phyloP scores from a whole-genome alignment of 1,140 invertebrate genomes.

The Calliphora vicina region DNA sequence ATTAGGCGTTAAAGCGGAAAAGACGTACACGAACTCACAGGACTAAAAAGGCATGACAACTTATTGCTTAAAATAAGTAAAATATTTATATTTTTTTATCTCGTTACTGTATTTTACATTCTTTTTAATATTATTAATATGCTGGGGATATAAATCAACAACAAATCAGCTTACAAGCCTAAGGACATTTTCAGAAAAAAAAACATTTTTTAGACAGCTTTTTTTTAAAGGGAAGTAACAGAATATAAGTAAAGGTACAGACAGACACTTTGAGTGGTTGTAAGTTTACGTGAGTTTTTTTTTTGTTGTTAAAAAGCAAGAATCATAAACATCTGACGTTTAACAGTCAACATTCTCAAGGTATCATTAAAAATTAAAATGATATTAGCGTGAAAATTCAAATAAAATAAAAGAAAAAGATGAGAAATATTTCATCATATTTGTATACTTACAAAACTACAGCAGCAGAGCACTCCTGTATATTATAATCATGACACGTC shows the following conservation, averaged over 20 bases:
- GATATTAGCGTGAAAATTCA: background rate
- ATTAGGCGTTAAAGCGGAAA: background rate
- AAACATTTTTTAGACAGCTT: background rate
- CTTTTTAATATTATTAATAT: background rate
- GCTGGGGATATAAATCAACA: background rate
- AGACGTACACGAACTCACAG: background rate
- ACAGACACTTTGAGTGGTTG: background rate
- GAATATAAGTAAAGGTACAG: background rate
- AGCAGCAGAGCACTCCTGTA: background rate
- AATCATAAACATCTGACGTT: background rate
- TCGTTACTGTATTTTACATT: background rate
- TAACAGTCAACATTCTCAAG: constrained; percentile 9
- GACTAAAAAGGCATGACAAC: background rate
- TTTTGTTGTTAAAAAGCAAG: too few species aligned
- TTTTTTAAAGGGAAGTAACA: background rate
- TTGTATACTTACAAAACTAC: too few species aligned
- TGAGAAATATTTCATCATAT: background rate
- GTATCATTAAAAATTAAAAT: constrained; percentile 17
- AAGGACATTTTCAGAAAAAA: background rate
- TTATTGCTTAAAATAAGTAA: background rate
- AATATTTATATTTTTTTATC: background rate
- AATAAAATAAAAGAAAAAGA: background rate
- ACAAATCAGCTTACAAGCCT: background rate
- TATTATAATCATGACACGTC: background rate
- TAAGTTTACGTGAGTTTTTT: background rate